Conservation (phyloP, 2,113 vertebrate genomes). For the Willisornis vidua region DNA sequence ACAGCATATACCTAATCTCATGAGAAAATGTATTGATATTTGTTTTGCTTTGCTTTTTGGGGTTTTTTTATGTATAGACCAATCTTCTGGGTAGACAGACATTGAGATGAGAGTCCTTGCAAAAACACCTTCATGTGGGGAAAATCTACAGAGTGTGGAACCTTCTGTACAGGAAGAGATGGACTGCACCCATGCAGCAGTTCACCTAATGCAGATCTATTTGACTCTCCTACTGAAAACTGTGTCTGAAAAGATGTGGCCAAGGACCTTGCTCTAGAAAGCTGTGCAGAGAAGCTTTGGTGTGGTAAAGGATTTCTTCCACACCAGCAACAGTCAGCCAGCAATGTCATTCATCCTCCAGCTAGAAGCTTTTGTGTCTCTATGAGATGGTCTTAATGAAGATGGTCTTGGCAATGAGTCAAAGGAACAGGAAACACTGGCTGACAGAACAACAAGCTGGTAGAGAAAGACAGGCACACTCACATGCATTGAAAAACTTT, state of each 20-base stretch:
- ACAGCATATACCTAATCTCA: too few relatives aligned
- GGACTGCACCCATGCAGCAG: background rate
- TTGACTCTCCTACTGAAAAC: background rate
- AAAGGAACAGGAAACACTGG: background rate
- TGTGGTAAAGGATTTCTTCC: background rate
- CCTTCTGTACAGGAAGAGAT: background rate
- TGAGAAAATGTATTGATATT: background rate
- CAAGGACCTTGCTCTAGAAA: background rate
- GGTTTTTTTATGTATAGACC: background rate
- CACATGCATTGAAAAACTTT: background rate
- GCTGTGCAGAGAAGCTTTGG: background rate
- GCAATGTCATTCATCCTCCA: background rate
- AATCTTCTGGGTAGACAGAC: background rate
- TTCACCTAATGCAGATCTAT: background rate
- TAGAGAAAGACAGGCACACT: background rate
- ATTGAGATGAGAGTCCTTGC: background rate
- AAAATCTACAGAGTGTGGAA: background rate
- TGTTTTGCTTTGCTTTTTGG: background rate
- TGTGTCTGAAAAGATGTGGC: background rate
- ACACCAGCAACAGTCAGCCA: rapidly evolving
- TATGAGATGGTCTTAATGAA: background rate
- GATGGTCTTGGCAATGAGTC: background rate
- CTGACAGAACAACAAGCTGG: background rate
- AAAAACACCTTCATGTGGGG: rapidly evolving
- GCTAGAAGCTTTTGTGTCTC: background rate